Percentiles rank a stretch among this genome's conserved stretches.
phyloP scores from a whole-genome alignment of 2,797 vertebrate genomes.

The Spinus pinus region DNA sequence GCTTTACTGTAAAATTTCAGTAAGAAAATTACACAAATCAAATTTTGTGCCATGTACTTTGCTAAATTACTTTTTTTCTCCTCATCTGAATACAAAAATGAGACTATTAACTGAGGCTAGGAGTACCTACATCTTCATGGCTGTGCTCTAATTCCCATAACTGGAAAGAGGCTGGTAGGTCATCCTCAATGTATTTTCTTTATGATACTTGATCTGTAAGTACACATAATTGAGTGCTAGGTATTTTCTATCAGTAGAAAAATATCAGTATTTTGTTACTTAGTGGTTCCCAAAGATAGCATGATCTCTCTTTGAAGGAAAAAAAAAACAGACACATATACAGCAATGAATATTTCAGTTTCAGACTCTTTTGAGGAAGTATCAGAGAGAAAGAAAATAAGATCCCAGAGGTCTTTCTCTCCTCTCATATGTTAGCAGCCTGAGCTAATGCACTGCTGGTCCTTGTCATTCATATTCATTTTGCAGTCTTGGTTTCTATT shows the following conservation, averaged over 20 bases:
- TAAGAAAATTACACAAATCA: not conserved
- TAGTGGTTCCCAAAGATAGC: not conserved
- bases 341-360: constrained; percentile 31
- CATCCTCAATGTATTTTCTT: not conserved
- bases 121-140: not conserved
- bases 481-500: not conserved
- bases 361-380: constrained; percentile 1
- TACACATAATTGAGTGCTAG: not conserved
- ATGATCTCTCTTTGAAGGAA: not conserved
- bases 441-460: not conserved
- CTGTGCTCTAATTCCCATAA: not conserved
- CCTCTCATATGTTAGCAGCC: not conserved
- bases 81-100: not conserved
- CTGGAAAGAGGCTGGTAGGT: not conserved
- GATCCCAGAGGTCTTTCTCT: not conserved
- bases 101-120: not conserved
- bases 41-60: not conserved
- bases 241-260: not conserved
- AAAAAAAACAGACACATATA: not conserved
- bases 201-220: not conserved
- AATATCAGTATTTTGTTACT: not conserved
- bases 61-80: not conserved
- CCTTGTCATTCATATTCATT: not conserved
- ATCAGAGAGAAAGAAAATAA: constrained; percentile 12
- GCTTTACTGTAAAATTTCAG: not conserved